Evolutionary conservation across 2,113 vertebrate genomes (phyloP), one percentile per base, ranked within the genome.

Genomic region (Clinocottus analis): DNA sequence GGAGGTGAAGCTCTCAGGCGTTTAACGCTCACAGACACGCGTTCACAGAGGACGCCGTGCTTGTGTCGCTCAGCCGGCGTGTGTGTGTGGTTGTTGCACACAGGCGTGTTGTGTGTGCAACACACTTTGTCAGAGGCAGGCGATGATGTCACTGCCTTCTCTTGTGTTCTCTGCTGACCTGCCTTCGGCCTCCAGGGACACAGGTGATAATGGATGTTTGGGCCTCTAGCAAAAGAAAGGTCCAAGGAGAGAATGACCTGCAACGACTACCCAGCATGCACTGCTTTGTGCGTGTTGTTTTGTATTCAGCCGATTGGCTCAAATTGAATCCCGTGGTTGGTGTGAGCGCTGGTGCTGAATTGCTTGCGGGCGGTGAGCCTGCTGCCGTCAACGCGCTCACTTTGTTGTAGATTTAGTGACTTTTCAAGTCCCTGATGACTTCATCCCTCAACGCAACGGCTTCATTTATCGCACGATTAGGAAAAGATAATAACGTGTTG

Each of bases 161-260:
- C 10, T 25, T n/a, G 49, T 39, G 68, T 53, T 72, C 35, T 45
- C 29, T 62, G 51, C 37, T 55, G 37, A 29, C 74, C 71, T 72
- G 53, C 61, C 43, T 9, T 77, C 73, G 49, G 51, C 55, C 78
- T 79, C 65, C 37, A 62, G 71, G 61, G 82, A 82, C 75, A 72
- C 60, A 60, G 66, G 78, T 79, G 78, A 63, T 82, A 78, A 87
- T 84, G 66, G 78, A 75, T 77, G 70, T 75, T 87, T 78, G 70
- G 81, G 37, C 68, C 67, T 33, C 4, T 2, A 62, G 67, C 56
- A 79, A 78, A 76, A 68, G 47, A n/a, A n/a, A n/a, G n/a, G n/a
- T 45, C 71, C 74, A 75, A 84, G 71, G 78, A 82, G 74, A 84
- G 78, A 78, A 75, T 72, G 74, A 84, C 82, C 77, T 84, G 77